phyloP scores from a whole-genome alignment of 2,797 vertebrate species.

The Diceros bicornis region DNA sequence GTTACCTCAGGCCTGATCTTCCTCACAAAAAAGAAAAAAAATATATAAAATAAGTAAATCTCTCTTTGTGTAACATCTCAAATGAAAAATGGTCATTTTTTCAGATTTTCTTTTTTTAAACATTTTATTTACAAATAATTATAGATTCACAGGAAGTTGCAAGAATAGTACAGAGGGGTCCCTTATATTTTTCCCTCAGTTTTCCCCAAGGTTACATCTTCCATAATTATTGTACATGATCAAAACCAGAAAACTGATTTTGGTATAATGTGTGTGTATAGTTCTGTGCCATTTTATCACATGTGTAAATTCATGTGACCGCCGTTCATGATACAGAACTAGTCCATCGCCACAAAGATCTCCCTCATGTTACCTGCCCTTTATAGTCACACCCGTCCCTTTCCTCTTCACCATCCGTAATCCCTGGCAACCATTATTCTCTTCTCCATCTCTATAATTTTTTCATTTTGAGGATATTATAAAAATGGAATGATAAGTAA shows the following conservation, averaged over 20 bases:
- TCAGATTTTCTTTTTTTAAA: not conserved
- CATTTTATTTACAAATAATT: not conserved
- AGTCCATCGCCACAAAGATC: not conserved
- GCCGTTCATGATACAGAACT: not conserved
- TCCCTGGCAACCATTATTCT: not conserved
- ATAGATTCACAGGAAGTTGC: not conserved
- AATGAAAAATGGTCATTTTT: not conserved
- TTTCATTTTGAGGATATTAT: not conserved
- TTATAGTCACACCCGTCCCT: not conserved
- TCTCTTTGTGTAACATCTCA: not conserved
- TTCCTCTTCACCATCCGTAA: not conserved
- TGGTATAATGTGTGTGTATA: not conserved
- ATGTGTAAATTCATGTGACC: not conserved
- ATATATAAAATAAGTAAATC: not conserved
- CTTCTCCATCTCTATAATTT: not conserved
- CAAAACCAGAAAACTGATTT: not conserved
- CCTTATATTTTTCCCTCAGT: not conserved
- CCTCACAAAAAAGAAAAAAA: too few species aligned
- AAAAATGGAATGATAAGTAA: not conserved
- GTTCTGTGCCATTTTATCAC: not conserved
- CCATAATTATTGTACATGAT: not conserved
- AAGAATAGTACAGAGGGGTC: not conserved
- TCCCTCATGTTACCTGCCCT: not conserved
- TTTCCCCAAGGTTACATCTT: not conserved
- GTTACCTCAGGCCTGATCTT: too few species aligned